These are phyloP conservation scores for Drosophila neotestacea DNA, from an alignment of 2,888 invertebrate species.

Conservation along the genomic window DNA sequence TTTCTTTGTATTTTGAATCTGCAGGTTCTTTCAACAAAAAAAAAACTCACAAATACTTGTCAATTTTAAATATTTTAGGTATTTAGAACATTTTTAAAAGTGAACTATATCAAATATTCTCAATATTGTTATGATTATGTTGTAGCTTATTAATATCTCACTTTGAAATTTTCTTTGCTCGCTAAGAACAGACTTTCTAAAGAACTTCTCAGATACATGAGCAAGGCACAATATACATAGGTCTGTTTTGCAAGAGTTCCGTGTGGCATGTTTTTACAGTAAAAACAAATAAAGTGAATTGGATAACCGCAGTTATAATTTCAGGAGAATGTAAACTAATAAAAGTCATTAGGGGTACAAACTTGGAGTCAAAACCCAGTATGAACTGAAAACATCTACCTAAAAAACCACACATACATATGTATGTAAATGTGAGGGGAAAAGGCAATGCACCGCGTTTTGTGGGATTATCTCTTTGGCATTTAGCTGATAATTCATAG, in stretches of 20 bases:
- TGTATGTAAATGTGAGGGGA: neutral
- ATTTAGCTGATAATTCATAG: constrained; percentile 44
- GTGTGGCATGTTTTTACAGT: neutral
- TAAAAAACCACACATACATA: neutral
- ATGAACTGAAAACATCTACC: neutral
- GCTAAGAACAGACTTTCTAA: too few relatives aligned
- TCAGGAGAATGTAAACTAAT: neutral
- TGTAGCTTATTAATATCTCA: too few relatives aligned
- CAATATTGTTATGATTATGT: too few relatives aligned
- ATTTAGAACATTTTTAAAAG: too few relatives aligned
- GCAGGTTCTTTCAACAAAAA: too few relatives aligned
- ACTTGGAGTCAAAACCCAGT: neutral
- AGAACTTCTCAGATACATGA: neutral
- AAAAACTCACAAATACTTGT: too few relatives aligned
- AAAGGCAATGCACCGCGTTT: constrained; percentile 6
- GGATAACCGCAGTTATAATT: neutral
- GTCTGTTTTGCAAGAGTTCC: neutral
- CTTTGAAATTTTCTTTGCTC: neutral
- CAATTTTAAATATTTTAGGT: too few relatives aligned
- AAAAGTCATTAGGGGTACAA: neutral
- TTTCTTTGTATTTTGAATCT: too few relatives aligned
- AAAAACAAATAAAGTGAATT: neutral
- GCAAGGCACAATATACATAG: neutral
- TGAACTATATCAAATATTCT: too few relatives aligned
- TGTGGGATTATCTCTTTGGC: constrained; percentile 45